Base-by-base conservation (phyloP, 2,797 vertebrate genomes). In the Pseudochaenichthys georgianus region DNA sequence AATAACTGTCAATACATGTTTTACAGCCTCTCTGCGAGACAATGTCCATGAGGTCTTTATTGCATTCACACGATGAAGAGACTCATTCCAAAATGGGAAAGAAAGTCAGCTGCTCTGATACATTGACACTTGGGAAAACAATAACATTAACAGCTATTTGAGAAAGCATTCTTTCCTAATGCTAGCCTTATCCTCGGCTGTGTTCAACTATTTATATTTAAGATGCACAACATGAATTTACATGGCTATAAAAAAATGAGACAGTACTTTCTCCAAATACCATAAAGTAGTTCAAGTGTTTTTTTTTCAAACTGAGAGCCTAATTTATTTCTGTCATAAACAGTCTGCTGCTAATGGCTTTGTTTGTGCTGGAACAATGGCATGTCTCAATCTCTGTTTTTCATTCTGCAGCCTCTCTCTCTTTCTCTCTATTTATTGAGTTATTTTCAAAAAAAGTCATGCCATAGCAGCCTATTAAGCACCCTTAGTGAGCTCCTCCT, bases 291-390 rank as follows among this genome's bases (percentile, higher is more conserved):
- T 72, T 41, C 1, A 31, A 64, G 58, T 73, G 34, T 2, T 34
- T 2, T 65, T 64, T 57, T 19, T 52, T 12, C 17, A 72, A 63
- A 73, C 9, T 66, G 31, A 34, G 5, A 4, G 61, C 51, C 38
- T 12, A 11, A 28, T 59, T 55, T 73, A 34, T 71, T 3, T 66
- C 13, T 65, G 58, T 54, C n/a, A 75, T 54, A 81, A 85, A 85
- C 85, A 90, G 82, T 74, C 86, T 79, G 75, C 54, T 74, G 78
- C 28, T 82, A 78, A 85, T 79, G 82, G 59, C 23, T 75, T 57
- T 83, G 64, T 84, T 81, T 86, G 47, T 78, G 62, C 43, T 61
- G 4, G 47, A 76, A 80, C 79, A 78, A 81, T 55, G 61, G 54
- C 3, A 1, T 38, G 34, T 13, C 43, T 45, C 43, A 12, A 12